These are phyloP conservation scores for Osmerus mordax DNA, from an alignment of 2,113 vertebrate species.

Conservation along the genomic window DNA sequence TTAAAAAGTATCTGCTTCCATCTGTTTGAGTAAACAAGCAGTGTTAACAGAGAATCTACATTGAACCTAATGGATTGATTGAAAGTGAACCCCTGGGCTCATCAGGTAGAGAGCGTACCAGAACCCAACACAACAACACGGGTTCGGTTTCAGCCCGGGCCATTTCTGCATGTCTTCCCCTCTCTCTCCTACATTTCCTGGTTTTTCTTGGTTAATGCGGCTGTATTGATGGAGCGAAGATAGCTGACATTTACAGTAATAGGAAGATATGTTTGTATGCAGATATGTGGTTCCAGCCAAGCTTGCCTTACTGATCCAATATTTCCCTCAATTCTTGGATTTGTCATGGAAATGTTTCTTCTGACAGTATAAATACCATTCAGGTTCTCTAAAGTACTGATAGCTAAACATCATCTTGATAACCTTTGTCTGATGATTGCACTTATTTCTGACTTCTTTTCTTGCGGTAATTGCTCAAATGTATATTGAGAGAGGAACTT, in stretches of 20 bases:
- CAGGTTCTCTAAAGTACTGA: background rate
- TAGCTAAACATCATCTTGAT: no score
- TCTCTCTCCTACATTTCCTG: no score
- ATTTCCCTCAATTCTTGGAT: background rate
- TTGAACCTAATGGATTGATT: background rate
- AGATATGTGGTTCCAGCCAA: background rate
- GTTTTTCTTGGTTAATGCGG: background rate
- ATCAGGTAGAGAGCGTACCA: no score
- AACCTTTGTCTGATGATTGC: no score
- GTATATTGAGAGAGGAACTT: no score
- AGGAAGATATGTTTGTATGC: background rate
- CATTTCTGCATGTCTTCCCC: background rate
- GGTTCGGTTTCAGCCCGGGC: no score
- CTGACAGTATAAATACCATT: background rate
- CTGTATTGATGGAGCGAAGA: background rate
- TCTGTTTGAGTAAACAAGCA: no score
- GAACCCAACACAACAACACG: no score
- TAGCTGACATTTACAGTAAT: constrained; percentile 1
- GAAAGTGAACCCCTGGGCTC: background rate
- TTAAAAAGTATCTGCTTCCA: no score
- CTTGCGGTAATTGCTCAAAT: no score
- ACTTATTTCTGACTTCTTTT: no score
- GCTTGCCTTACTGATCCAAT: background rate
- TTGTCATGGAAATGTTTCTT: constrained; percentile 5
- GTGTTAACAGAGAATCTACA: no score